Evolutionary conservation across 53 echinoderm and acorn worm species (phyloP), one percentile per base, ranked within the genome.

Genomic region (Paelopatides confundens): DNA sequence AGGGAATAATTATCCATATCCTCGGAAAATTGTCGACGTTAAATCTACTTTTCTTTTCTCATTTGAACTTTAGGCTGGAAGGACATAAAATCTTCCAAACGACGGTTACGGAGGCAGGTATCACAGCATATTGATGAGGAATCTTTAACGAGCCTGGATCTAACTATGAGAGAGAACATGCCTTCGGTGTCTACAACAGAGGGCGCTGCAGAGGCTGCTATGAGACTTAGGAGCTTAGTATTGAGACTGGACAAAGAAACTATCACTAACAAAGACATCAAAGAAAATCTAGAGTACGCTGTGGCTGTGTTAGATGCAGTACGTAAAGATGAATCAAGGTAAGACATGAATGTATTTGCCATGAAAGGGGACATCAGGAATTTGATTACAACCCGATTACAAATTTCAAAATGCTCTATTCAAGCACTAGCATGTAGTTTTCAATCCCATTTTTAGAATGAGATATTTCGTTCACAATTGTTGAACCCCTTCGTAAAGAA

Each of bases 271-370:
- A 85, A 88, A 18, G 94, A 93, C 63, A 64, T 98, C 38, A 94
- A 87, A 87, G 95, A 94, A 26, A 98, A 95, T 58, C 66, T 98
- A 78, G 89, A 98, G 76, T 98, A 95, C 68, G 98, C 94, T 31
- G 98, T 93, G 24, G 82, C 88, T 39, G 98, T 98, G 8, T 82
- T 98, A 23, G 98, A 98, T 49, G 71, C 89, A n/a, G 85, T 98
- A 32, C 62, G 87, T 47, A 77, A 71, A 50, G 91, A 91, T 39
- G 91, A 91, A 88, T 48, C 71, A 32, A 87, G 91, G 91, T 91
- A 84, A 86, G 87, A 15, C 1, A 67, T 6, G 5, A 67, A 31
- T 29, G 13, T 31, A 67, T 67, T 6, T 58, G 12, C 9, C 43
- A 43, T n/a, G n/a, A n/a, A n/a, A n/a, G n/a, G n/a, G n/a, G n/a